These are phyloP conservation scores for Fratercula arctica DNA, from an alignment of 2,797 vertebrate genomes.

Conservation along the genomic window DNA sequence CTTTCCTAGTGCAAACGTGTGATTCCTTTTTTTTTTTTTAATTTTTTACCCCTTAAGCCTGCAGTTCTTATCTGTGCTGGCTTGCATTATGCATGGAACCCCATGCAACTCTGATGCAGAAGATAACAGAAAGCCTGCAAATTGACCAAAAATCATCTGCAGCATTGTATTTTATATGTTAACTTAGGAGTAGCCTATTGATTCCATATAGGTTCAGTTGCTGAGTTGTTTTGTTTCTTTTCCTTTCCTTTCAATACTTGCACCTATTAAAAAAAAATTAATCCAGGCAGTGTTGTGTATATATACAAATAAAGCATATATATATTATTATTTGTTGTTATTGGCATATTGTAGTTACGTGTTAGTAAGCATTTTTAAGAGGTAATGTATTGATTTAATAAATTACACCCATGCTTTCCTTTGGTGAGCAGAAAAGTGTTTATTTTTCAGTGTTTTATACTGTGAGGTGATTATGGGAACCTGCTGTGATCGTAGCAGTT, in stretches of 20 bases:
- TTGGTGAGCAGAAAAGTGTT: slow-evolving; percentile 15
- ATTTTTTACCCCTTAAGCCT: neutral
- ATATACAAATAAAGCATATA: neutral
- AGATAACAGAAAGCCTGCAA: neutral
- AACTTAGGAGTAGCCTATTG: neutral
- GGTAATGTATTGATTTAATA: neutral
- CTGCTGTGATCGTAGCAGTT: slow-evolving; percentile 16
- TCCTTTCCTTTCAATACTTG: neutral
- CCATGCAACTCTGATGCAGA: neutral
- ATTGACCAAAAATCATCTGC: neutral
- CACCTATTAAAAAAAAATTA: neutral
- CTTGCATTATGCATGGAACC: neutral
- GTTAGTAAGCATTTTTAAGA: slow-evolving; percentile 3
- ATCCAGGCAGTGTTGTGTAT: neutral
- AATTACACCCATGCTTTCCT: neutral
- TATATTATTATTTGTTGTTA: neutral
- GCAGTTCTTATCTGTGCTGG: neutral
- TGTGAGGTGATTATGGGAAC: slow-evolving; percentile 12
- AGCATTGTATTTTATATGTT: neutral
- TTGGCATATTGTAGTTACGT: neutral
- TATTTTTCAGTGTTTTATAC: slow-evolving; percentile 42
- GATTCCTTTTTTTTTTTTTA: rapidly evolving
- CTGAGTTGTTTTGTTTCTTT: neutral
- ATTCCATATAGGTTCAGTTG: neutral
- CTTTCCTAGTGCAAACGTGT: neutral